Evolutionary conservation across 2,797 vertebrate species (phyloP).

Genomic region (Phalloptychus januarius): DNA sequence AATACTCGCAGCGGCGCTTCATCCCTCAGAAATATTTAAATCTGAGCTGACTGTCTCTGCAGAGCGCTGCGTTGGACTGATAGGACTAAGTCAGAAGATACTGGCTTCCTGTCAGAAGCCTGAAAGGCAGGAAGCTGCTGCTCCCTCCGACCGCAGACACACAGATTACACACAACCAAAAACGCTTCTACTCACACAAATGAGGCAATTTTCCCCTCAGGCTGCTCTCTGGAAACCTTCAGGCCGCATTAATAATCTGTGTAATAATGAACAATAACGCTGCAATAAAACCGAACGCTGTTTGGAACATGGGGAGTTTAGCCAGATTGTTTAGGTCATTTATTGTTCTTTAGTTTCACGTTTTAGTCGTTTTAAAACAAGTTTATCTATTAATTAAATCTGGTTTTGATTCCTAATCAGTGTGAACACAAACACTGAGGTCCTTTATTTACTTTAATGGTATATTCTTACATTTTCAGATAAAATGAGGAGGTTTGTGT

Average conservation of each 20-base stretch:
- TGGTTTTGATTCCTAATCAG: neutral
- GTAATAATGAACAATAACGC: neutral
- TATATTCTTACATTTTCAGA: neutral
- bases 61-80: slow-evolving; percentile 41
- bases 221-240: neutral
- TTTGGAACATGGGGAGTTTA: neutral
- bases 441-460: neutral
- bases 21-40: slow-evolving; percentile 18
- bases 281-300: neutral
- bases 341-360: neutral
- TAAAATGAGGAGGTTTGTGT: neutral
- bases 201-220: slow-evolving; percentile 2
- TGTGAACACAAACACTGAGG: neutral
- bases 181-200: neutral
- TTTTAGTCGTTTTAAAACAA: neutral
- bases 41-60: slow-evolving; percentile 18
- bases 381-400: neutral
- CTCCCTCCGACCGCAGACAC: slow-evolving; percentile 3
- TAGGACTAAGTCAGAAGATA: slow-evolving; percentile 41
- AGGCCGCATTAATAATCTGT: neutral
- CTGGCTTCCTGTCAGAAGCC: slow-evolving; percentile 30
- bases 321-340: neutral
- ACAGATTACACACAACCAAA: slow-evolving; percentile 2
- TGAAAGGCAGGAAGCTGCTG: slow-evolving; percentile 11
- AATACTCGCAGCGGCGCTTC: slow-evolving; percentile 37